A percentile compares a stretch with the other conserved stretches of the same genome.
These are phyloP conservation scores for Antheraea mylitta DNA, from an alignment of 1,140 invertebrate genomes.

Conservation along the genomic window DNA sequence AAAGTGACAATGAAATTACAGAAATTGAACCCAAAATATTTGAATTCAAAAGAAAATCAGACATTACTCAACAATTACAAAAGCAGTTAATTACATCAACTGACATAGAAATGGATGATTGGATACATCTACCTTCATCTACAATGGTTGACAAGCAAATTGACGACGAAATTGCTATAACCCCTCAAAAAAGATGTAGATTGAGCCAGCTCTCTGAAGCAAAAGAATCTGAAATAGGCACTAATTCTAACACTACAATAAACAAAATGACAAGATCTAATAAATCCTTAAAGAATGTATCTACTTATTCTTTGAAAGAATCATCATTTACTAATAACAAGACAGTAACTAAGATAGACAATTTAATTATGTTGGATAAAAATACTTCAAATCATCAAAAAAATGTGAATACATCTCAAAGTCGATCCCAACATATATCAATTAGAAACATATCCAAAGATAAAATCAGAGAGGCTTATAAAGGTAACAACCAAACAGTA, in stretches of 20 bases:
- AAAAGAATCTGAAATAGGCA: constrained; percentile 28
- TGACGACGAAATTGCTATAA: constrained; percentile 33
- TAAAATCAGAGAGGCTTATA: not conserved
- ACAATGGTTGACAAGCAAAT: constrained; percentile 62
- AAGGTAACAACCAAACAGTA: not conserved
- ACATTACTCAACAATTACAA: constrained; percentile 18
- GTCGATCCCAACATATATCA: too few relatives aligned
- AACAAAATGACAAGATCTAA: not conserved
- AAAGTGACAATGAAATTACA: constrained; percentile 66
- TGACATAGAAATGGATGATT: constrained; percentile 63
- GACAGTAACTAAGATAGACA: too few relatives aligned
- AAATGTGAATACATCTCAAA: too few relatives aligned
- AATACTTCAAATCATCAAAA: too few relatives aligned
- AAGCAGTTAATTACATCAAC: constrained; percentile 28
- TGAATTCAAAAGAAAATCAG: constrained; percentile 37
- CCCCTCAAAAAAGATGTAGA: constrained; percentile 43
- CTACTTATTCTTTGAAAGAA: too few relatives aligned
- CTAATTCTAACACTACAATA: constrained; percentile 10
- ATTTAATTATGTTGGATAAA: too few relatives aligned
- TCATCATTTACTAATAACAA: too few relatives aligned
- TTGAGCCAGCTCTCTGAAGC: constrained; percentile 39
- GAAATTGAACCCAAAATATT: constrained; percentile 58
- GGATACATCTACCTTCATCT: constrained; percentile 60
- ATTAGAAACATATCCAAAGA: too few relatives aligned
- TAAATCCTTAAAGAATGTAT: not conserved